These are phyloP conservation scores for Hypotaenidia philippensis DNA, from an alignment of 2,797 vertebrate species.

Conservation along the genomic window DNA sequence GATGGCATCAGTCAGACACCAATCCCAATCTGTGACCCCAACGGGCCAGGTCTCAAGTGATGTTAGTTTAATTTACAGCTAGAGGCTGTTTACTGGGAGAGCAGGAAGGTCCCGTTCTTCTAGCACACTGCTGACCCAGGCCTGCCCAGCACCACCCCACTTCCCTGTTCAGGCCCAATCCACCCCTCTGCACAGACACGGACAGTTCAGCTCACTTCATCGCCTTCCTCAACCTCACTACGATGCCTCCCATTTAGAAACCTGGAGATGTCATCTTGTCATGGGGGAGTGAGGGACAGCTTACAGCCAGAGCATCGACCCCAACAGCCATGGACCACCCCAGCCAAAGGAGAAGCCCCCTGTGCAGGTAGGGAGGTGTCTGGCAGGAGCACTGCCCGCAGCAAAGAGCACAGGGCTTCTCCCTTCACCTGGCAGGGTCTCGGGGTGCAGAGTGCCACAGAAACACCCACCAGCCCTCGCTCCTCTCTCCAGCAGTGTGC, in stretches of 20 bases:
- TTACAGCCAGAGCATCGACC: background rate
- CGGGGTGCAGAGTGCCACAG: accelerated
- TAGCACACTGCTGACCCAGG: background rate
- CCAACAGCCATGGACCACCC: accelerated
- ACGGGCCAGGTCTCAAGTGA: background rate
- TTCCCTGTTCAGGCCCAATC: background rate
- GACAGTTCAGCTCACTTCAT: background rate
- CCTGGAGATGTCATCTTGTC: background rate
- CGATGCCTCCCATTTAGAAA: background rate
- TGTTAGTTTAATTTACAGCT: background rate
- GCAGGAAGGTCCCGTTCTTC: background rate
- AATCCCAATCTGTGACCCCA: background rate
- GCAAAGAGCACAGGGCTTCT: background rate
- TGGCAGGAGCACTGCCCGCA: background rate
- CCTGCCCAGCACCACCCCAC: background rate
- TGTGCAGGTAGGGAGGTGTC: background rate
- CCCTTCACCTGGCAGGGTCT: background rate
- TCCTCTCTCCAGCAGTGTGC: accelerated
- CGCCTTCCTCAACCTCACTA: background rate
- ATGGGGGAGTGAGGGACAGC: background rate
- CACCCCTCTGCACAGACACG: background rate
- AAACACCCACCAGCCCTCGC: accelerated
- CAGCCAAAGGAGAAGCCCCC: background rate
- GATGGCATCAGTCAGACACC: background rate
- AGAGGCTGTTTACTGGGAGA: background rate